Conservation (phyloP, 2,888 invertebrate genomes). For the Chesias legatella region DNA sequence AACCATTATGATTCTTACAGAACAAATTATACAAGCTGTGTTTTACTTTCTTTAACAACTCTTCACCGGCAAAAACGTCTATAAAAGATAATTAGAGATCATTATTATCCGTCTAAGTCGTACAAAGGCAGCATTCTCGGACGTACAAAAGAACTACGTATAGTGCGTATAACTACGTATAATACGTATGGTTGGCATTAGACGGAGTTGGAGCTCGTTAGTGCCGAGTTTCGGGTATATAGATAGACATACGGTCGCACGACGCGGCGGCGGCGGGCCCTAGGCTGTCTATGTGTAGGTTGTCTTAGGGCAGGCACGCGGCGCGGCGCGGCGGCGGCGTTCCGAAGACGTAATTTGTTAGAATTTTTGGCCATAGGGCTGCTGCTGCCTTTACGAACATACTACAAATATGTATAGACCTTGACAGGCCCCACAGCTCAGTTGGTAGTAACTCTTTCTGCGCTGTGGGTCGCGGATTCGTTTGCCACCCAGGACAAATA, state of each 20-base stretch:
- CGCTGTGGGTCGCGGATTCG: too few species aligned
- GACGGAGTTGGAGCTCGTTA: conserved; percentile 40
- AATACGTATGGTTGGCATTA: conserved; percentile 24
- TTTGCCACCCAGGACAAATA: too few species aligned
- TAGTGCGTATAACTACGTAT: conserved; percentile 16
- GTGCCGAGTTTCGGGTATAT: conserved; percentile 38
- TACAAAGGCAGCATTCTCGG: conserved; percentile 9
- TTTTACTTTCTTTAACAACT: conserved; percentile 8
- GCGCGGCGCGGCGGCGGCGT: conserved; percentile 47
- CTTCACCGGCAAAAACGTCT: conserved; percentile 7
- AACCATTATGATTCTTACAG: too few species aligned
- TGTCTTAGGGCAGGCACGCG: conserved; percentile 75
- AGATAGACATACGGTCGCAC: conserved; percentile 47
- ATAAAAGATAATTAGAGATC: conserved; percentile 9
- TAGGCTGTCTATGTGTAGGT: conserved; percentile 67
- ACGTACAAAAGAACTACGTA: too few species aligned
- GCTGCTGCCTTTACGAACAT: conserved; percentile 23
- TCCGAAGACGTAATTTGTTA: conserved; percentile 47
- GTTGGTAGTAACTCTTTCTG: too few species aligned
- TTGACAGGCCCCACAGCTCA: too few species aligned
- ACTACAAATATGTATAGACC: too few species aligned
- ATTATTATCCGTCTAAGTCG: conserved; percentile 10
- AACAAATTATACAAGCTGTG: background rate
- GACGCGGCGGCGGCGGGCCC: conserved; percentile 43
- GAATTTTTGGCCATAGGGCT: conserved; percentile 64